A percentile compares a stretch with the other conserved stretches of the same genome.
These are phyloP conservation scores for Drosophila grimshawi DNA, from an alignment of 1,140 invertebrate genomes.

Conservation along the genomic window DNA sequence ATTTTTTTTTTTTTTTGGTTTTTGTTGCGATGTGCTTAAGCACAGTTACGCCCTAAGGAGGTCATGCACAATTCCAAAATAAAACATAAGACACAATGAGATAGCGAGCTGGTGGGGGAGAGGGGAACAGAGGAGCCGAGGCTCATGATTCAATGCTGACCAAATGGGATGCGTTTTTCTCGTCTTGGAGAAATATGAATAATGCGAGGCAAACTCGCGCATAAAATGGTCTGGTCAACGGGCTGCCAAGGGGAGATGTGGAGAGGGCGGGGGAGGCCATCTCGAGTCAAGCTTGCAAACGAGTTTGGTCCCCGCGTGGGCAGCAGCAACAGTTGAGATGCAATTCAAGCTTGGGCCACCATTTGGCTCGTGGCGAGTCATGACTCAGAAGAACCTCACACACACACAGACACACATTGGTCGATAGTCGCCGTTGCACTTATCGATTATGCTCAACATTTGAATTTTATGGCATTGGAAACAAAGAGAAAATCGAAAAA, in stretches of 20 bases:
- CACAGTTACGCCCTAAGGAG: constrained; percentile 73
- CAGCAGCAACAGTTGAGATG: constrained; percentile 7
- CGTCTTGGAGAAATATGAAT: constrained; percentile 2
- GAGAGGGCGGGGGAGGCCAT: background rate
- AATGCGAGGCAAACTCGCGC: constrained; percentile 2
- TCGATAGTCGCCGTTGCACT: constrained; percentile 28
- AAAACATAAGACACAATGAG: background rate
- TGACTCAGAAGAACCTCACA: constrained; percentile 40
- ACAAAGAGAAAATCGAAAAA: too few relatives aligned
- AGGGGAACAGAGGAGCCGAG: background rate
- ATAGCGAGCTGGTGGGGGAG: background rate
- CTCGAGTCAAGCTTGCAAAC: constrained; percentile 38
- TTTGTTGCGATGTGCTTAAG: constrained; percentile 45
- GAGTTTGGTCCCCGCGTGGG: constrained; percentile 46
- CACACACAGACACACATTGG: constrained; percentile 9
- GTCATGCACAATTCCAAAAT: constrained; percentile 48
- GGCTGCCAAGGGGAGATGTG: background rate
- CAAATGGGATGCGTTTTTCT: constrained; percentile 18
- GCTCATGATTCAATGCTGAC: background rate
- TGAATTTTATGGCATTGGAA: too few relatives aligned
- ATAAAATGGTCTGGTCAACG: background rate
- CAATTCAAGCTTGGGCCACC: constrained; percentile 18
- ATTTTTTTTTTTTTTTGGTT: background rate
- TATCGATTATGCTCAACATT: constrained; percentile 28
- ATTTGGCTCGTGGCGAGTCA: constrained; percentile 54